Evolutionary conservation across 2,888 invertebrate species (phyloP).

Genomic region (Danaus chrysippus): DNA sequence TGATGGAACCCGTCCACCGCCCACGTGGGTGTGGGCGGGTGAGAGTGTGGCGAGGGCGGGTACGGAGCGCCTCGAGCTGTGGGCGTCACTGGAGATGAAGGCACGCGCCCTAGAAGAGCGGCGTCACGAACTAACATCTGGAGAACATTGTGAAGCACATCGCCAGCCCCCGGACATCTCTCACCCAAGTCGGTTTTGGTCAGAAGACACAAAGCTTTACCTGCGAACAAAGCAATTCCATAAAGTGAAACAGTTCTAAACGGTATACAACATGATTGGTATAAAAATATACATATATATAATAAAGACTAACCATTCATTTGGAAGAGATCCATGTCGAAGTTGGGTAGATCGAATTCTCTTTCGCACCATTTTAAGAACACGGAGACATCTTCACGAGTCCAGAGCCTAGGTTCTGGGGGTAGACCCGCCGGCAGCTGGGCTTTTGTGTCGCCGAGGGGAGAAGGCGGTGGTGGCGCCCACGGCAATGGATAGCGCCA

Average conservation of each 20-base stretch:
- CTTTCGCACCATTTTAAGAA: slow-evolving; percentile 95
- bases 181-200: slow-evolving; percentile 94
- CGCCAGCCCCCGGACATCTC: slow-evolving; percentile 95
- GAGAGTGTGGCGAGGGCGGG: slow-evolving; percentile 89
- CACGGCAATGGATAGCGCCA: slow-evolving; percentile 93
- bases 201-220: slow-evolving; percentile 93
- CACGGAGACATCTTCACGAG: slow-evolving; percentile 91
- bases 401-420: slow-evolving; percentile 94
- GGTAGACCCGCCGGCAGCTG: slow-evolving; percentile 91
- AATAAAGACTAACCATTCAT: slow-evolving; percentile 88
- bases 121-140: slow-evolving; percentile 92
- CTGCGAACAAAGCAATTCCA: slow-evolving; percentile 61
- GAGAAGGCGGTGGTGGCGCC: slow-evolving; percentile 83
- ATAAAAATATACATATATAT: background rate
- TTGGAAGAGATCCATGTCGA: slow-evolving; percentile 95
- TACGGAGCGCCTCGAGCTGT: slow-evolving; percentile 85
- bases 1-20: slow-evolving; percentile 77
- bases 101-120: slow-evolving; percentile 86
- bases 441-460: slow-evolving; percentile 90
- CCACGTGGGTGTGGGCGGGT: slow-evolving; percentile 90
- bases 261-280: background rate
- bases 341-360: slow-evolving; percentile 93
- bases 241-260: background rate
- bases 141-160: slow-evolving; percentile 95
- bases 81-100: slow-evolving; percentile 90